Conservation (phyloP, 2,888 invertebrate genomes). For the Eulithis testata region DNA sequence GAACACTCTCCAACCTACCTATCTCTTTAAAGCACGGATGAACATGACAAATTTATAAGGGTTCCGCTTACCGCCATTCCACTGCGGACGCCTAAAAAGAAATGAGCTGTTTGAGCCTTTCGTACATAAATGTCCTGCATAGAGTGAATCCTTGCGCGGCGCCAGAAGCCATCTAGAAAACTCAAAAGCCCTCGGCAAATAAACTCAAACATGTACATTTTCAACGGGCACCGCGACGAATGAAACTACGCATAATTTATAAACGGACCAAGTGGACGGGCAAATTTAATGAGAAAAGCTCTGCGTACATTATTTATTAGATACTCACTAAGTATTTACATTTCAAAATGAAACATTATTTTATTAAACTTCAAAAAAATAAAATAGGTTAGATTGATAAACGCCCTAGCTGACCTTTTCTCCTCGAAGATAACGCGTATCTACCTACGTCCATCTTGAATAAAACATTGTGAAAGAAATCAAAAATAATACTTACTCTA, state of each 20-base stretch:
- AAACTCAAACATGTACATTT: slow-evolving; percentile 53
- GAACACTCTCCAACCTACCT: slow-evolving; percentile 10
- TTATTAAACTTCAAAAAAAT: slow-evolving; percentile 8
- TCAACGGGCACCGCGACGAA: slow-evolving; percentile 39
- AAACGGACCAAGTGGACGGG: slow-evolving; percentile 41
- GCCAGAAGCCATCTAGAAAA: slow-evolving; percentile 58
- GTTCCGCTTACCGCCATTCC: slow-evolving; percentile 24
- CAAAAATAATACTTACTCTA: too few relatives aligned
- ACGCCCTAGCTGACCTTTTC: background rate
- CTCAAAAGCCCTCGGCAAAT: slow-evolving; percentile 61
- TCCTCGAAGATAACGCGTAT: too few relatives aligned
- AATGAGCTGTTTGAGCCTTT: slow-evolving; percentile 45
- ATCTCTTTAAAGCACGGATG: slow-evolving; percentile 21
- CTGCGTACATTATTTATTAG: slow-evolving; percentile 17
- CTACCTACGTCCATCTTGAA: too few relatives aligned
- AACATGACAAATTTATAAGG: slow-evolving; percentile 35
- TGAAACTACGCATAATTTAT: slow-evolving; percentile 48
- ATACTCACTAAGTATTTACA: slow-evolving; percentile 12
- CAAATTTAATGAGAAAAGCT: slow-evolving; percentile 39
- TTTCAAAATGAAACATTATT: slow-evolving; percentile 2
- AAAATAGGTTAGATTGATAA: background rate
- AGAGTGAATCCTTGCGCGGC: slow-evolving; percentile 53
- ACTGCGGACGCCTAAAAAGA: slow-evolving; percentile 36
- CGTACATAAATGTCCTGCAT: slow-evolving; percentile 45
- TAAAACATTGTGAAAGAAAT: too few relatives aligned